Evolutionary conservation across 1,140 invertebrate genomes (phyloP).

Genomic region (Trichonephila clavata): DNA sequence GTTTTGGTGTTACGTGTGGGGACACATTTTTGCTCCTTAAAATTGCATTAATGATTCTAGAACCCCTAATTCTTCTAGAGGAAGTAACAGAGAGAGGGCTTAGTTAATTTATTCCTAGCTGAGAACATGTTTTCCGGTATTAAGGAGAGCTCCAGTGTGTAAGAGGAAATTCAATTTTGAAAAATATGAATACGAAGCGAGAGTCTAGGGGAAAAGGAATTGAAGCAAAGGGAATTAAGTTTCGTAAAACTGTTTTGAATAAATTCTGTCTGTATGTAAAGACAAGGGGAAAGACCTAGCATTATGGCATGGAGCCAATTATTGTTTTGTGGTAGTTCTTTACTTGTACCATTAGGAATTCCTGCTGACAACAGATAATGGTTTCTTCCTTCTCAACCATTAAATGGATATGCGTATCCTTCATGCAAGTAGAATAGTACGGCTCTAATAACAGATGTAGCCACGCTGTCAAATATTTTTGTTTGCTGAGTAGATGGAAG

Average conservation of each 20-base stretch:
- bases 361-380: conserved; percentile 9
- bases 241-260: conserved; percentile 15
- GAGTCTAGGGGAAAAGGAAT: background rate
- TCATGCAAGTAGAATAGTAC: background rate
- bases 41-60: background rate
- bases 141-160: background rate
- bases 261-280: background rate
- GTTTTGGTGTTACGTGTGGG: background rate
- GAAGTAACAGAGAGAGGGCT: background rate
- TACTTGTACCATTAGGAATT: conserved; percentile 7
- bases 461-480: background rate
- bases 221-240: background rate
- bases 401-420: conserved; percentile 23
- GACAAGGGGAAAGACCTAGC: background rate
- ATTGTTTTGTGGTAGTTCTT: conserved; percentile 9
- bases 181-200: conserved; percentile 4
- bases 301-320: conserved; percentile 45
- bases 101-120: background rate
- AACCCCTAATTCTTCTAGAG: background rate
- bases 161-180: background rate
- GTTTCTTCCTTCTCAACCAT: background rate
- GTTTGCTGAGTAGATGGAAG: background rate
- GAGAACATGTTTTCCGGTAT: background rate
- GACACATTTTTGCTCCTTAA: background rate
- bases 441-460: background rate